A percentile compares a stretch with the other conserved stretches of the same genome.
Evolutionary conservation across 2,797 vertebrate species (phyloP).

Genomic region (Argyrosomus regius): DNA sequence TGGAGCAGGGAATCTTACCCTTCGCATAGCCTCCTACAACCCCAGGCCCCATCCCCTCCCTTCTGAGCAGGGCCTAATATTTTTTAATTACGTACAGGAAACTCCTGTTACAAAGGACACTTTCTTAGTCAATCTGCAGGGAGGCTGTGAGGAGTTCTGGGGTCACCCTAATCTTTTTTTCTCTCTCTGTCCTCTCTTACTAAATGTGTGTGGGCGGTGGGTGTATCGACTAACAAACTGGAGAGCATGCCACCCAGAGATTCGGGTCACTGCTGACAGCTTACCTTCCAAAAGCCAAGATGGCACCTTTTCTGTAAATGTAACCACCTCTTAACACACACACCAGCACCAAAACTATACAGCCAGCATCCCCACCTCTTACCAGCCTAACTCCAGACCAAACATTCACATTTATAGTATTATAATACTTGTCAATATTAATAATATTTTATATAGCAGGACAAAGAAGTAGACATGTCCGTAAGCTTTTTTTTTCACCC

Average conservation of each 20-base stretch:
- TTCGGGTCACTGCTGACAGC: conserved; percentile 87
- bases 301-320: conserved; percentile 84
- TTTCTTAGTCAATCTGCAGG: conserved; percentile 76
- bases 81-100: conserved; percentile 88
- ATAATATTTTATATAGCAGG: conserved; percentile 47
- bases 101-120: conserved; percentile 88
- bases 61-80: conserved; percentile 73
- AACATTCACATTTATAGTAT: conserved; percentile 28
- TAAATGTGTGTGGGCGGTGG: conserved; percentile 76
- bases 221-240: conserved; percentile 87
- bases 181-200: conserved; percentile 36
- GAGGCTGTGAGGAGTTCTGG: conserved; percentile 67
- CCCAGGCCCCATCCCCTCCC: conserved; percentile 65
- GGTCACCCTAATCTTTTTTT: conserved; percentile 62
- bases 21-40: conserved; percentile 68
- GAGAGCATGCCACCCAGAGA: conserved; percentile 89
- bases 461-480: conserved; percentile 65
- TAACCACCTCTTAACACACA: conserved; percentile 7
- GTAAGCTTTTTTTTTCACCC: conserved; percentile 72
- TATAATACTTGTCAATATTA: conserved; percentile 45
- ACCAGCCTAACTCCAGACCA: conserved; percentile 17
- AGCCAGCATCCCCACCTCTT: conserved; percentile 76
- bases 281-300: conserved; percentile 80
- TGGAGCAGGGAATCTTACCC: conserved; percentile 65
- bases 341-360: conserved; percentile 25